A percentile compares a stretch with the other conserved stretches of the same genome.
Evolutionary conservation across 2,888 invertebrate species (phyloP).

Genomic region (Eupithecia centaureata): DNA sequence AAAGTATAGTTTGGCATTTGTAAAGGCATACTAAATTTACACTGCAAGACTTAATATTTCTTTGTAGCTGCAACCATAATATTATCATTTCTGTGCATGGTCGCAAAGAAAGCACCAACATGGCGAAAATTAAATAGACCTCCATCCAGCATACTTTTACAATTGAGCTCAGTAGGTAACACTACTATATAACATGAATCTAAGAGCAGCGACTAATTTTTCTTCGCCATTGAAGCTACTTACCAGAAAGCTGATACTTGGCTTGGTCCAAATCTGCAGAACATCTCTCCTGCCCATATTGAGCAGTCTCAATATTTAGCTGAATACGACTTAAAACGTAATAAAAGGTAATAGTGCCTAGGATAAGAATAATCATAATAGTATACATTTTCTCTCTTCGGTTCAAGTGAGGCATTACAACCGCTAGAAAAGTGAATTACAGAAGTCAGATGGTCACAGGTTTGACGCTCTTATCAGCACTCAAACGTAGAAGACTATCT

Average conservation of each 20-base stretch:
- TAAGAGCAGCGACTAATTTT: neutral
- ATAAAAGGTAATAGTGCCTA: constrained; percentile 54
- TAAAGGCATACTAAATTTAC: too few relatives aligned
- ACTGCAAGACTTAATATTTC: too few relatives aligned
- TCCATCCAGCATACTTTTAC: neutral
- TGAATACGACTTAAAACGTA: constrained; percentile 62
- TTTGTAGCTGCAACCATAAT: too few relatives aligned
- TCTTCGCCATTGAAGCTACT: constrained; percentile 6
- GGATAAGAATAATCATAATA: constrained; percentile 44
- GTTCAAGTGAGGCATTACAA: constrained; percentile 12
- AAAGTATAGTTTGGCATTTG: too few relatives aligned
- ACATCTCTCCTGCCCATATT: constrained; percentile 64
- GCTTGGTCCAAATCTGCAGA: constrained; percentile 66
- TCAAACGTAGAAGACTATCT: too few relatives aligned
- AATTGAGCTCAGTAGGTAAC: neutral
- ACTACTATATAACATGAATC: neutral
- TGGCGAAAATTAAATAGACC: too few relatives aligned
- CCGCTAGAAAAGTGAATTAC: neutral
- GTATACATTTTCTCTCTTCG: constrained; percentile 12
- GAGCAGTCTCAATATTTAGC: constrained; percentile 55
- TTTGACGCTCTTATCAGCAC: too few relatives aligned
- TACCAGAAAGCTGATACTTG: constrained; percentile 72
- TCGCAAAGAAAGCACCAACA: too few relatives aligned
- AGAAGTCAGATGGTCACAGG: too few relatives aligned
- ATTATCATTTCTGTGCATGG: too few relatives aligned